Base-by-base conservation (phyloP, 1,140 invertebrate genomes). In the Brachionus rubens region DNA sequence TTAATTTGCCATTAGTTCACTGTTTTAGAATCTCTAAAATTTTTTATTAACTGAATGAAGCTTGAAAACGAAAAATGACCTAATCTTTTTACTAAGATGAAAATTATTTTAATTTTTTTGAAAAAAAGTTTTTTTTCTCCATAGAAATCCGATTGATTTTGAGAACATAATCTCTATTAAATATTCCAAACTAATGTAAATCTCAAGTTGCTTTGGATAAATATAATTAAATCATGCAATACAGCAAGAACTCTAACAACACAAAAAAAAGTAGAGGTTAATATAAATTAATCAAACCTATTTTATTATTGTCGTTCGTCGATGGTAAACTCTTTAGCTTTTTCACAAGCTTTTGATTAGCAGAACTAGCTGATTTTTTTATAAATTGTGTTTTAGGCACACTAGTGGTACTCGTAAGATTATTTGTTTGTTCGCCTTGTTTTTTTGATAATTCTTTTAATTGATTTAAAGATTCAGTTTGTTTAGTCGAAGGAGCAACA, bases 381-480 rank as follows among this genome's bases (percentile, higher is more conserved):
- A 65, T 24, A 65, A 65, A 65, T 41, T 43, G 33, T 24, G 59
- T 24, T 26, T 65, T 65, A 65, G 40, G 36, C 19, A 12, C 30
- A 19, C 36, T 21, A 24, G 21, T 43, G 19, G 36, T 5, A 14
- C 43, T 46, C n/a, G 14, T 16, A 14, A 46, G 21, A 26, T 65
- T 16, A 43, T 43, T 59, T 33, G 54, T 59, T 10, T 36, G 19
- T 36, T 59, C 54, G 19, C 28, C 54, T 41, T 65, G 33, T 65
- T 65, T 65, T 65, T 65, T 65, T 19, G 59, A 19, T 28, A 65
- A 65, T 10, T 65, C 59, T 65, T 65, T 65, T 41, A 65, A 30
- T 43, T 65, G 59, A 65, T 65, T 21, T 21, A 65, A 41, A 14
- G 33, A 43, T 65, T 65, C 40, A 65, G 26, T 19, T 24, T 6